Percentiles rank a stretch among this genome's conserved stretches.
Evolutionary conservation across 2,113 vertebrate genomes (phyloP).

Genomic region (Genyomyrus donnyi): DNA sequence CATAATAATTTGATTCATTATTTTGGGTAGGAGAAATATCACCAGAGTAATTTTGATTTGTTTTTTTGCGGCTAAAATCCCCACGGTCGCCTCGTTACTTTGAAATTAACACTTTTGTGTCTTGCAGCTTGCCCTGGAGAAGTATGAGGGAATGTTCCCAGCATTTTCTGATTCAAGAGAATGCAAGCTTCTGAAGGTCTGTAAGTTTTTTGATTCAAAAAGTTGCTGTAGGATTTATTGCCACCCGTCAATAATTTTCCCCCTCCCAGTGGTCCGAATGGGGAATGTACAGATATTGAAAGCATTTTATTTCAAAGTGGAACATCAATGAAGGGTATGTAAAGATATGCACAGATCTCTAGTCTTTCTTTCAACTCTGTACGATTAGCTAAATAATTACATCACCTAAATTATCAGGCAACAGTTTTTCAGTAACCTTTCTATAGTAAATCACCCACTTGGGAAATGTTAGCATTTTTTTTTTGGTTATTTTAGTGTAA

Average conservation of each 20-base stretch:
- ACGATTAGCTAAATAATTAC: background rate
- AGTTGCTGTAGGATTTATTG: background rate
- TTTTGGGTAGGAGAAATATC: background rate
- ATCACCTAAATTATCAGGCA: background rate
- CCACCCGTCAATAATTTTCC: background rate
- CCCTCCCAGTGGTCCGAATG: background rate
- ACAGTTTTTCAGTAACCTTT: background rate
- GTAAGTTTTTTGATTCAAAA: constrained; percentile 13
- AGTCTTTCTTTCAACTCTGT: background rate
- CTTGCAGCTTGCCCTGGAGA: constrained; percentile 76
- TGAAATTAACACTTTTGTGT: background rate
- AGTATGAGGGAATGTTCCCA: constrained; percentile 87
- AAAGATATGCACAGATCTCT: background rate
- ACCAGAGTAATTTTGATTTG: background rate
- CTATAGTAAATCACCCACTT: background rate
- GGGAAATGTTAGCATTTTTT: background rate
- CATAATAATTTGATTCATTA: constrained; percentile 2
- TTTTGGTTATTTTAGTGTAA: background rate
- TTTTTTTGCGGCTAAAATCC: background rate
- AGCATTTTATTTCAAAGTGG: background rate
- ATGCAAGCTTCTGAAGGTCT: constrained; percentile 81
- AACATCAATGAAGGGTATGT: background rate
- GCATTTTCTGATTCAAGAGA: constrained; percentile 85
- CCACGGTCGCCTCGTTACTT: background rate
- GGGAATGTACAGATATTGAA: background rate